phyloP scores from a whole-genome alignment of 2,797 vertebrate species.

The Semaprochilodus insignis region DNA sequence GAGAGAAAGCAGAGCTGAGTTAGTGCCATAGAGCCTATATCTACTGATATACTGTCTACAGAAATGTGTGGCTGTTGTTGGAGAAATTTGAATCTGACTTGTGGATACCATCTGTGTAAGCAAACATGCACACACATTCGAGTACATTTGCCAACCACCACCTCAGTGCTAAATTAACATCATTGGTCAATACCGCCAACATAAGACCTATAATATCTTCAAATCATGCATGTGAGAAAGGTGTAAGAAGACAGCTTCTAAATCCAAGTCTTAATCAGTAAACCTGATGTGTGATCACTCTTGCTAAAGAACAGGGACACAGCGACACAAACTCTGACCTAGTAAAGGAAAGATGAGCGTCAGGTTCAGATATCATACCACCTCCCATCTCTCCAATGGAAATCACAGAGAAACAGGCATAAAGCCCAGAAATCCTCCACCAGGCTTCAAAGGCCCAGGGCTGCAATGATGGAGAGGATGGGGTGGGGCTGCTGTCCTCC shows the following conservation, averaged over 20 bases:
- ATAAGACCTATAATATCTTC: too few species aligned
- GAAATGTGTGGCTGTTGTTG: too few species aligned
- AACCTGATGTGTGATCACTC: background rate
- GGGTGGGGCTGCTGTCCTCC: background rate
- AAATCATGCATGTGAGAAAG: too few species aligned
- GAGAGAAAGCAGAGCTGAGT: too few species aligned
- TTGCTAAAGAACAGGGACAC: background rate
- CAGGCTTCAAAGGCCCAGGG: background rate
- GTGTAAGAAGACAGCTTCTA: background rate
- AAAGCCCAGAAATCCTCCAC: conserved; percentile 5
- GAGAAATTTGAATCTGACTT: too few species aligned
- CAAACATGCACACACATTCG: too few species aligned
- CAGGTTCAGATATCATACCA: background rate
- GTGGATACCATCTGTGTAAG: too few species aligned
- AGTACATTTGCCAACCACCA: too few species aligned
- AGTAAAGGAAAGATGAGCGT: background rate
- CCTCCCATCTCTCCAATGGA: background rate
- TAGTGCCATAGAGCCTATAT: too few species aligned
- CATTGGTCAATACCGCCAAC: too few species aligned
- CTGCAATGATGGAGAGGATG: conserved; percentile 7
- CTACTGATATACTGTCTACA: too few species aligned
- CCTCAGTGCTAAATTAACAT: too few species aligned
- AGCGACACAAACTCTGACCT: background rate
- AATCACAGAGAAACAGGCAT: background rate
- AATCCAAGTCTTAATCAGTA: background rate